Conservation (phyloP, 92 coral and sea anemone species). For the Plumapathes pennacea region DNA sequence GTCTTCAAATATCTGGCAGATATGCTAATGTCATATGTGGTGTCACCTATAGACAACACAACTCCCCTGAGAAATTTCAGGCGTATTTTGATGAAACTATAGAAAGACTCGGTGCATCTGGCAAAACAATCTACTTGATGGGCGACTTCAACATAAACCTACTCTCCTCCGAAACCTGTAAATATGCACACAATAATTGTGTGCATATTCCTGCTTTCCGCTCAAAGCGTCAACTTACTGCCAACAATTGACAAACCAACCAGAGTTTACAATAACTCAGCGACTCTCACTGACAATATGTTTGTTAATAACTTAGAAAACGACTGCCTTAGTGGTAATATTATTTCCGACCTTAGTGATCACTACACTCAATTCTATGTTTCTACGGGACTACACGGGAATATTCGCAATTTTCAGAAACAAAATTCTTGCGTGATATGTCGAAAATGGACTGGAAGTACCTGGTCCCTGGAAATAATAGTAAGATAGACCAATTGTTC, state of each 20-base stretch:
- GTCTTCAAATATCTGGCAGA: neutral
- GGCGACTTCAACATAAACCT: constrained; percentile 21
- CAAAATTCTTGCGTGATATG: neutral
- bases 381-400: constrained; percentile 7
- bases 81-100: constrained; percentile 8
- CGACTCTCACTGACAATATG: constrained; percentile 35
- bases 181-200: constrained; percentile 27
- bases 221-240: constrained; percentile 24
- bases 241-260: constrained; percentile 39
- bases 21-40: constrained; percentile 23
- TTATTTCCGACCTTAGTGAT: constrained; percentile 2
- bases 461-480: neutral
- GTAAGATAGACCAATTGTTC: constrained; percentile 12
- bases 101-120: constrained; percentile 3
- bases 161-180: constrained; percentile 9
- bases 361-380: constrained; percentile 11
- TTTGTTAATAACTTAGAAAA: constrained; percentile 12
- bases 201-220: constrained; percentile 19
- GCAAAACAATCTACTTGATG: constrained; percentile 12
- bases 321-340: constrained; percentile 10
- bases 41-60: constrained; percentile 33
- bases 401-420: constrained; percentile 1
- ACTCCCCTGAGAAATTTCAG: constrained; percentile 33
- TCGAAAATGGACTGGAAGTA: constrained; percentile 5
- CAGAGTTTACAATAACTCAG: constrained; percentile 34